A percentile compares a stretch with the other conserved stretches of the same genome.
Conservation (phyloP, 1,140 invertebrate genomes). For the Lineus longissimus region DNA sequence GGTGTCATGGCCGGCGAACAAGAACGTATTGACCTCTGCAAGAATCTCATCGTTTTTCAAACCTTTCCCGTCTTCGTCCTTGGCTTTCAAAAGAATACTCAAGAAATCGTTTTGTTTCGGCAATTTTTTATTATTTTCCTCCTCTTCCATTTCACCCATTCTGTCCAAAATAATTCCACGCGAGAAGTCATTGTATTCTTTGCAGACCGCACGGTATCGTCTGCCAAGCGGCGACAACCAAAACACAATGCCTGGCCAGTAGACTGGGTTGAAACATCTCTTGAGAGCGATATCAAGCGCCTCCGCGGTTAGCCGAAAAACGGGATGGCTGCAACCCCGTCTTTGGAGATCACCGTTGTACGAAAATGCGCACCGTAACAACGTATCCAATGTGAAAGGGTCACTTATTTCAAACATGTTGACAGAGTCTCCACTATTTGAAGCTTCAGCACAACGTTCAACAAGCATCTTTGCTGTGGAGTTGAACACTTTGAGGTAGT, state of each 20-base stretch:
- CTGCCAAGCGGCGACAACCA: slow-evolving; percentile 6
- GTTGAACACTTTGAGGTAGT: slow-evolving; percentile 76
- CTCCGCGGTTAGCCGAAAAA: too few relatives aligned
- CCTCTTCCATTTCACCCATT: slow-evolving; percentile 1
- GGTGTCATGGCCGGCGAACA: slow-evolving; percentile 58
- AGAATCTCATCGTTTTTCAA: slow-evolving; percentile 30
- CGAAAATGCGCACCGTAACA: slow-evolving; percentile 27
- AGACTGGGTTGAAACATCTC: too few relatives aligned
- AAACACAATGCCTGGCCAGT: slow-evolving; percentile 5
- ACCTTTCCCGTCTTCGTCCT: slow-evolving; percentile 29
- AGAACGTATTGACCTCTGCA: slow-evolving; percentile 38
- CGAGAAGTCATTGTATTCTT: slow-evolving; percentile 5
- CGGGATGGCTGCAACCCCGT: too few relatives aligned
- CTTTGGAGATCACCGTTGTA: too few relatives aligned
- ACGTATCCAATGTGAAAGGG: slow-evolving; percentile 34
- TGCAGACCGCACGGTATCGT: slow-evolving; percentile 8
- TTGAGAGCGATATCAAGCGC: not conserved
- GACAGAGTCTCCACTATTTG: not conserved
- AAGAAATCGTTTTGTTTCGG: slow-evolving; percentile 26
- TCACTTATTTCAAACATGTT: not conserved
- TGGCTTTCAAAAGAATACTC: slow-evolving; percentile 34
- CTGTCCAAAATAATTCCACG: not conserved
- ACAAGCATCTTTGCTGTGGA: slow-evolving; percentile 26
- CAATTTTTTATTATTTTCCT: not conserved
- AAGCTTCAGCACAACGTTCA: slow-evolving; percentile 12